These are phyloP conservation scores for Enteromius radiatus DNA, from an alignment of 2,797 vertebrate species.

Conservation along the genomic window DNA sequence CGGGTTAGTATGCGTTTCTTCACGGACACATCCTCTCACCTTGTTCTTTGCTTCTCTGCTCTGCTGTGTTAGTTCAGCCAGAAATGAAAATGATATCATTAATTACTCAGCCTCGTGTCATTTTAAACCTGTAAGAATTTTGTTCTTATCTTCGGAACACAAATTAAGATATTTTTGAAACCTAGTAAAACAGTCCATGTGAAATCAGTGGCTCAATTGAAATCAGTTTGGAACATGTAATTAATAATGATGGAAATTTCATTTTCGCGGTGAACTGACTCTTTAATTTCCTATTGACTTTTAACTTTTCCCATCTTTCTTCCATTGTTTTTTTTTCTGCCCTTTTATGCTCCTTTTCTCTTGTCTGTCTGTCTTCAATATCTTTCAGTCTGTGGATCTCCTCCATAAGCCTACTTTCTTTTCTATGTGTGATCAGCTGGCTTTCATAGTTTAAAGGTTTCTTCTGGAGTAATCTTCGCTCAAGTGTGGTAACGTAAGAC, in stretches of 20 bases:
- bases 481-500: constrained; percentile 84
- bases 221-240: neutral
- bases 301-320: constrained; percentile 13
- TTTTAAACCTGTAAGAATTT: neutral
- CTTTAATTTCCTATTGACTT: neutral
- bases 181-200: no score
- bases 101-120: neutral
- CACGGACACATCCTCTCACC: neutral
- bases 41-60: constrained; percentile 11
- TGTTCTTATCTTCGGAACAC: neutral
- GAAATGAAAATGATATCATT: neutral
- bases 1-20: constrained; percentile 83
- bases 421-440: constrained; percentile 76
- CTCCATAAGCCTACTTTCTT: constrained; percentile 25
- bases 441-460: constrained; percentile 90
- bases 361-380: constrained; percentile 63
- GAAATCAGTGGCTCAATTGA: no score
- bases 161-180: no score
- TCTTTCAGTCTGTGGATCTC: constrained; percentile 80
- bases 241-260: neutral
- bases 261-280: neutral
- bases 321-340: constrained; percentile 29
- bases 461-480: constrained; percentile 80
- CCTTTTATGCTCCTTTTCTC: constrained; percentile 42
- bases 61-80: neutral